A percentile compares a stretch with the other conserved stretches of the same genome.
phyloP scores from a whole-genome alignment of 2,113 vertebrate genomes.

The Zapornia atra region DNA sequence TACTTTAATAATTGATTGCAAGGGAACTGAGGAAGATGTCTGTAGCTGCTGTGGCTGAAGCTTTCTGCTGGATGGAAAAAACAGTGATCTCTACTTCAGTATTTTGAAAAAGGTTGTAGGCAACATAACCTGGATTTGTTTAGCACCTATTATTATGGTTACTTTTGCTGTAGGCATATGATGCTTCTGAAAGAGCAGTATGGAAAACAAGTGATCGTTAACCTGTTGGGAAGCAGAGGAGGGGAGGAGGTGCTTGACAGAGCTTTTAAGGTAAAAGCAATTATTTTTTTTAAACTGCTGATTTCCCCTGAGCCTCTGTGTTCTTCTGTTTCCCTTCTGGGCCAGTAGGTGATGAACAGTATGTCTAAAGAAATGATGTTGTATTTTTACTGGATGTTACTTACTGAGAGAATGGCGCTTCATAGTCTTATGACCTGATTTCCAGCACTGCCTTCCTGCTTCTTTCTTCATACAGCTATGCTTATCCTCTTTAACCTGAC shows the following conservation, averaged over 20 bases:
- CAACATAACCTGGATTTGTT: not conserved
- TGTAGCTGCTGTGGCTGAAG: not conserved
- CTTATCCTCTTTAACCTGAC: not conserved
- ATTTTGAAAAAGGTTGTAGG: not conserved
- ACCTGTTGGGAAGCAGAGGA: slow-evolving; percentile 80
- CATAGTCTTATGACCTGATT: not conserved
- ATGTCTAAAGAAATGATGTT: not conserved
- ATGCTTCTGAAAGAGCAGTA: slow-evolving; percentile 83
- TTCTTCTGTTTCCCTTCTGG: slow-evolving; percentile 13
- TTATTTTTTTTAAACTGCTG: not conserved
- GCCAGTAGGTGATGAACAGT: not conserved
- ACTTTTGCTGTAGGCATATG: slow-evolving; percentile 79
- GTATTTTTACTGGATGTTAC: not conserved
- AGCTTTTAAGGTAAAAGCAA: slow-evolving; percentile 81
- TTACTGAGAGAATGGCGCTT: not conserved
- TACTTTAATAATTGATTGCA: not conserved
- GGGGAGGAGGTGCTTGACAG: slow-evolving; percentile 83
- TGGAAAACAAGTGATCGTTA: slow-evolving; percentile 83
- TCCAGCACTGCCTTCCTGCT: not conserved
- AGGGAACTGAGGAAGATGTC: not conserved
- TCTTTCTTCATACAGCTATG: not conserved
- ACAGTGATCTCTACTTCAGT: not conserved
- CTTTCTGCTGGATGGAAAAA: not conserved
- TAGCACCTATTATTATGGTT: not conserved
- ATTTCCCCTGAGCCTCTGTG: not conserved